These are phyloP conservation scores for Vespertilio murinus DNA, from an alignment of 2,797 vertebrate species.

Conservation along the genomic window DNA sequence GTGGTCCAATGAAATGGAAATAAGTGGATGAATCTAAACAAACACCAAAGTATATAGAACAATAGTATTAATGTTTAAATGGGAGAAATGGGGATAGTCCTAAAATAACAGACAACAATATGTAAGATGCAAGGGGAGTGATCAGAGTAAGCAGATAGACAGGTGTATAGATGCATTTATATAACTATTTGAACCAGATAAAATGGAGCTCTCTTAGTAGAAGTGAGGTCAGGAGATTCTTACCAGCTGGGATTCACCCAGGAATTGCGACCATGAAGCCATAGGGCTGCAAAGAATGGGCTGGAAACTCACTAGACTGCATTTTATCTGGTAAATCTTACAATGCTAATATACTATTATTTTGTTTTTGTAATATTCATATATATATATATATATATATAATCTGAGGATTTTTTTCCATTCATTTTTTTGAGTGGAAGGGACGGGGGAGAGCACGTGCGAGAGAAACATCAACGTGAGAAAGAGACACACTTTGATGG, in stretches of 20 bases:
- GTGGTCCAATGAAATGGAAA: neutral
- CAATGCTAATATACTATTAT: neutral
- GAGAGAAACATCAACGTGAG: too few species aligned
- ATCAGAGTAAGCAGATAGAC: neutral
- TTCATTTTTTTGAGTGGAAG: too few species aligned
- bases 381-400: constrained; percentile 19
- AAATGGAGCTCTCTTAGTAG: neutral
- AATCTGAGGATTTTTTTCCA: neutral
- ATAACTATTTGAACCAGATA: neutral
- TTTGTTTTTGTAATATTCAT: neutral
- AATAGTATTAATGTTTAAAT: neutral
- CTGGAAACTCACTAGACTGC: neutral
- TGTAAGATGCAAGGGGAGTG: neutral
- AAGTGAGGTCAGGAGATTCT: neutral
- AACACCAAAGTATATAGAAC: neutral
- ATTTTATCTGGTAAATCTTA: neutral
- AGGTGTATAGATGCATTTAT: neutral
- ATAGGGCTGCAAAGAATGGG: neutral
- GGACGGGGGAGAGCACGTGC: too few species aligned
- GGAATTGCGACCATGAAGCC: neutral
- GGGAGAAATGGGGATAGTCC: neutral
- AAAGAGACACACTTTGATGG: too few species aligned
- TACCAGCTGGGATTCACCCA: neutral
- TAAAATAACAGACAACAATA: neutral
- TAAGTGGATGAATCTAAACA: neutral